Conservation (phyloP, 2,113 vertebrate species). For the Pelecanus crispus region DNA sequence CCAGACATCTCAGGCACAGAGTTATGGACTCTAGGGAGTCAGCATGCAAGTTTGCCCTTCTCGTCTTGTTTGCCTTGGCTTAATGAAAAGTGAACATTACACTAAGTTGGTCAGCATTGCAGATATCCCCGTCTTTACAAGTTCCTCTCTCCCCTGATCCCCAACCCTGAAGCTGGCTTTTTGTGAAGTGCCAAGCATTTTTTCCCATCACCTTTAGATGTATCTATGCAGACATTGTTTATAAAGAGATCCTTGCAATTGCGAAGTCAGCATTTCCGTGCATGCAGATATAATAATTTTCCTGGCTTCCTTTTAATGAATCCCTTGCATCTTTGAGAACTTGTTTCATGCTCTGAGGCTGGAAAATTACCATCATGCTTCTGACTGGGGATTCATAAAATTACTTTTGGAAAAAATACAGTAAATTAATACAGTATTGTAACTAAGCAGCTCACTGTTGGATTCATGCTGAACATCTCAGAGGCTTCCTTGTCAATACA, state of each 20-base stretch:
- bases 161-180: neutral
- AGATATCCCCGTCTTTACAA: neutral
- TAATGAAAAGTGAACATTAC: neutral
- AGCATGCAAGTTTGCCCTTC: neutral
- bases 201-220: neutral
- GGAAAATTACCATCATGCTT: neutral
- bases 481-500: neutral
- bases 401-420: conserved; percentile 3
- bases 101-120: neutral
- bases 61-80: neutral
- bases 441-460: neutral
- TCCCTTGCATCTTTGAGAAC: neutral
- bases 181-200: neutral
- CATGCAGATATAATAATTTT: neutral
- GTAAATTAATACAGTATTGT: neutral
- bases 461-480: neutral
- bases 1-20: neutral
- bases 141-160: neutral
- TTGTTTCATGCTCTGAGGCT: neutral
- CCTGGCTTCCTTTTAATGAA: neutral
- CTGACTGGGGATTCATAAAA: neutral
- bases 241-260: neutral
- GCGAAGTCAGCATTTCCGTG: neutral
- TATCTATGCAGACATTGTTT: neutral
- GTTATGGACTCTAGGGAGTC: neutral